Conservation (phyloP, 2,888 invertebrate species). For the Hybos culiciformis region DNA sequence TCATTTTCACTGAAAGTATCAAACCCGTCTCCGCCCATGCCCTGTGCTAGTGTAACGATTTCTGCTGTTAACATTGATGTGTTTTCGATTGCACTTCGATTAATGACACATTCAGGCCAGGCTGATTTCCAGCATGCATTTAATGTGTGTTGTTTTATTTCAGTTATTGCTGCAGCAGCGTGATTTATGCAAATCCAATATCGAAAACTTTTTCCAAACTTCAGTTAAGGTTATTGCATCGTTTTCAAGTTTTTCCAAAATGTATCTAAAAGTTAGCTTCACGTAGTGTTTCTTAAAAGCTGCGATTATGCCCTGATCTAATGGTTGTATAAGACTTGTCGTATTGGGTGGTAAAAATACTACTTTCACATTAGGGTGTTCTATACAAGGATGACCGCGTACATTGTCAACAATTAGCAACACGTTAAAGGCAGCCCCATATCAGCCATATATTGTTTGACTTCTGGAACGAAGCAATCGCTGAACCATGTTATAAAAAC, state of each 20-base stretch:
- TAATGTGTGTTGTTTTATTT: conserved; percentile 17
- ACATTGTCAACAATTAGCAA: conserved; percentile 13
- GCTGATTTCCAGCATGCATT: conserved; percentile 21
- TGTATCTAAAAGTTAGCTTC: conserved; percentile 12
- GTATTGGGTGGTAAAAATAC: conserved; percentile 19
- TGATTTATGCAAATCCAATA: too few species aligned
- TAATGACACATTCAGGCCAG: too few species aligned
- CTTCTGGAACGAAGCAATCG: conserved; percentile 14
- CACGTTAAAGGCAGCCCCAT: conserved; percentile 9
- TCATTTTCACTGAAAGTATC: too few species aligned
- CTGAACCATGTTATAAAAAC: conserved; percentile 9
- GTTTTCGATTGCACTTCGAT: too few species aligned
- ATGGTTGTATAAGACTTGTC: conserved; percentile 18
- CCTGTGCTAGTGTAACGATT: too few species aligned
- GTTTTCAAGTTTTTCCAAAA: conserved; percentile 14
- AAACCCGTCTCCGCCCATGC: too few species aligned
- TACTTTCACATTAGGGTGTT: conserved; percentile 13
- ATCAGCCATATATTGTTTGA: conserved; percentile 11
- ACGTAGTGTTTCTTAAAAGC: conserved; percentile 21
- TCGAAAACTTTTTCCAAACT: too few species aligned
- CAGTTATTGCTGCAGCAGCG: conserved; percentile 10
- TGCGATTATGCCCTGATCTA: conserved; percentile 21
- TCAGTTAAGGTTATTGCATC: conserved; percentile 5
- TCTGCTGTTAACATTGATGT: too few species aligned
- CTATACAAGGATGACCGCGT: conserved; percentile 8